Conservation (phyloP, 1,140 invertebrate genomes). For the Calliopsis andreniformis region DNA sequence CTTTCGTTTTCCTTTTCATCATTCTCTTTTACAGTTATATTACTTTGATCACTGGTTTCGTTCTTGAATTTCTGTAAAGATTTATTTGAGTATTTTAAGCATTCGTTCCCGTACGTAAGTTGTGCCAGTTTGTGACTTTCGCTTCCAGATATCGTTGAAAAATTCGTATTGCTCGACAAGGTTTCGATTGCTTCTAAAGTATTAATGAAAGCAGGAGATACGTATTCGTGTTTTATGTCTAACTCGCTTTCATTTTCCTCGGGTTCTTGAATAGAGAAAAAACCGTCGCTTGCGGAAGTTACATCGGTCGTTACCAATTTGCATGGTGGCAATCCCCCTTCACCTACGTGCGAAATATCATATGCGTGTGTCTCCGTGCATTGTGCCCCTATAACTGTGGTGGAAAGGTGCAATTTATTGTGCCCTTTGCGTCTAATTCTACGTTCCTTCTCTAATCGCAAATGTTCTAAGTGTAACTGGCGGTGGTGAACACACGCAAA, state of each 20-base stretch:
- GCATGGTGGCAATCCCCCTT: constrained; percentile 38
- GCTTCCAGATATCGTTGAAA: not conserved
- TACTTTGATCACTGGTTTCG: not conserved
- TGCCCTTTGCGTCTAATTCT: constrained; percentile 12
- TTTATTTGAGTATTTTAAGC: constrained; percentile 13
- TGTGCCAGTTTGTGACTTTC: not conserved
- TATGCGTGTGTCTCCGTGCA: constrained; percentile 78
- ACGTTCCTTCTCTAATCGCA: constrained; percentile 61
- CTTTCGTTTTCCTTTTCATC: not conserved
- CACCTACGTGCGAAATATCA: constrained; percentile 44
- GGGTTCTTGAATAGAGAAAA: constrained; percentile 5
- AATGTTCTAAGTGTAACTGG: constrained; percentile 70
- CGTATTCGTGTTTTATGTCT: constrained; percentile 16
- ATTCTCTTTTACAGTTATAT: not conserved
- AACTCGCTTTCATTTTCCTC: not conserved
- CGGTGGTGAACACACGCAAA: constrained; percentile 80
- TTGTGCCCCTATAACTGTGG: constrained; percentile 51
- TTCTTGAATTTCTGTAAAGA: not conserved
- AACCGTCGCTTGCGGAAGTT: not conserved
- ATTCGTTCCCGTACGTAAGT: constrained; percentile 12
- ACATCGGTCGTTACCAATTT: constrained; percentile 52
- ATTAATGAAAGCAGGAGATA: not conserved
- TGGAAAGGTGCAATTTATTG: constrained; percentile 30
- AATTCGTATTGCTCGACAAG: constrained; percentile 18
- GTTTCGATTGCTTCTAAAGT: constrained; percentile 32